A percentile compares a stretch with the other conserved stretches of the same genome.
These are phyloP conservation scores for Centruroides vittatus DNA, from an alignment of 1,140 invertebrate genomes.

Conservation along the genomic window DNA sequence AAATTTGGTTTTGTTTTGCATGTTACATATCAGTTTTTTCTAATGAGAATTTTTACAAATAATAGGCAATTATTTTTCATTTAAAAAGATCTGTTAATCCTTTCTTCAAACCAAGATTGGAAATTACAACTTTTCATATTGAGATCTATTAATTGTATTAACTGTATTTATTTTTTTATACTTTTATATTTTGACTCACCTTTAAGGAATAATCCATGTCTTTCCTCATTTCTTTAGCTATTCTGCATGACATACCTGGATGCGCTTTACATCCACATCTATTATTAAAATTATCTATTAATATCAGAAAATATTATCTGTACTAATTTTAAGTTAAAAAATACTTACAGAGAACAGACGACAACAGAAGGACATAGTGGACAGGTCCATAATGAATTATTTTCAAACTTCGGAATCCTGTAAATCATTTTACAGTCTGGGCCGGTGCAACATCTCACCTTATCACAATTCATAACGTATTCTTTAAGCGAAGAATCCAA, in stretches of 20 bases:
- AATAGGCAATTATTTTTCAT: too few relatives aligned
- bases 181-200: neutral
- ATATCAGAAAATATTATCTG: neutral
- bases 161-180: too few relatives aligned
- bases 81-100: too few relatives aligned
- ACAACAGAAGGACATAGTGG: neutral
- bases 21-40: too few relatives aligned
- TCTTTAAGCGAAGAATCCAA: slow-evolving; percentile 1
- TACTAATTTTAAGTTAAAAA: neutral
- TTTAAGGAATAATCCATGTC: slow-evolving; percentile 8
- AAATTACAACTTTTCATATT: too few relatives aligned
- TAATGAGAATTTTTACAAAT: too few relatives aligned
- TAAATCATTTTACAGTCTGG: slow-evolving; percentile 13
- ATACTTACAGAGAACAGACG: slow-evolving; percentile 10
- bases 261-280: slow-evolving; percentile 2
- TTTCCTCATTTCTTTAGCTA: neutral
- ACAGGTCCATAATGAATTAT: neutral
- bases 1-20: too few relatives aligned
- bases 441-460: slow-evolving; percentile 7
- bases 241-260: slow-evolving; percentile 10
- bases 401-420: neutral
- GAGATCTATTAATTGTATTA: too few relatives aligned
- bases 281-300: neutral
- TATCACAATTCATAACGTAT: slow-evolving; percentile 1
- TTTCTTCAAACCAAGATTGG: too few relatives aligned